These are phyloP conservation scores for Pampus argenteus DNA, from an alignment of 2,797 vertebrate genomes.

Conservation along the genomic window DNA sequence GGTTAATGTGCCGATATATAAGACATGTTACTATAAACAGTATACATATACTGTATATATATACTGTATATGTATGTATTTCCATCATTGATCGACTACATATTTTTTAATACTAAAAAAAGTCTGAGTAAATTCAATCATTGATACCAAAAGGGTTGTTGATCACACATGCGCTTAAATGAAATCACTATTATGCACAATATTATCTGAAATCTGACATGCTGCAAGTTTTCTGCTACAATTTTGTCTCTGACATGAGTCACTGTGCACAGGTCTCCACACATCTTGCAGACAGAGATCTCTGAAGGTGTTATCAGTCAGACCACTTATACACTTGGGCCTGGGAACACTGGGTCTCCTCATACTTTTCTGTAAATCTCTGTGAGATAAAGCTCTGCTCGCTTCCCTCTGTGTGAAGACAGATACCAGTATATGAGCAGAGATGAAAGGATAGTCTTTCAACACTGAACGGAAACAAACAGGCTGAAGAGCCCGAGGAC, in stretches of 20 bases:
- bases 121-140: neutral
- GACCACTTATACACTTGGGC: constrained; percentile 64
- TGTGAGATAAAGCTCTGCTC: constrained; percentile 60
- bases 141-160: neutral
- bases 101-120: neutral
- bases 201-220: constrained; percentile 10
- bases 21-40: too few species aligned
- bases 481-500: constrained; percentile 54
- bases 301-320: constrained; percentile 70
- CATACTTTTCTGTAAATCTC: constrained; percentile 72
- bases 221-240: constrained; percentile 33
- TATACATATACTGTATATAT: too few species aligned
- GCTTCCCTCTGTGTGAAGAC: constrained; percentile 68
- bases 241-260: constrained; percentile 33
- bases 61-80: too few species aligned
- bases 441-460: constrained; percentile 80
- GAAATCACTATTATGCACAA: neutral
- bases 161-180: too few species aligned
- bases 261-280: constrained; percentile 42
- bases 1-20: neutral
- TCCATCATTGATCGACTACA: too few species aligned
- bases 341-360: constrained; percentile 38
- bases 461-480: constrained; percentile 78
- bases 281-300: constrained; percentile 65
- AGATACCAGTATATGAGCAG: constrained; percentile 69